Conservation (phyloP, 1,140 invertebrate species). For the Pissodes strobi region DNA sequence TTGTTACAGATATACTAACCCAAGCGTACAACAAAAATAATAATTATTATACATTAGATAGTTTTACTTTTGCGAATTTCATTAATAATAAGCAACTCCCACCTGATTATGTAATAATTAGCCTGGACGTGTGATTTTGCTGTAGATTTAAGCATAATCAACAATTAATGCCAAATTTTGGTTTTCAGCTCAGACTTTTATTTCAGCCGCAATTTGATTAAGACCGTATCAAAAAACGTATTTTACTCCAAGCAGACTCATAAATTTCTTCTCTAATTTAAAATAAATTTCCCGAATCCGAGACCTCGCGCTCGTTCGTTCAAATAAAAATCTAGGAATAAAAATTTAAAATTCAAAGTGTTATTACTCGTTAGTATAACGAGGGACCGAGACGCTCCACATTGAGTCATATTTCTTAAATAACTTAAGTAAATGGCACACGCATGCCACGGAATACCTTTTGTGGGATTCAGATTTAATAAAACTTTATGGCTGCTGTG, state of each 20-base stretch:
- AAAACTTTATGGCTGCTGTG: conserved; percentile 28
- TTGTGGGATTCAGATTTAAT: conserved; percentile 22
- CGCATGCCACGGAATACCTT: conserved; percentile 23
- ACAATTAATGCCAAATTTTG: too few species aligned
- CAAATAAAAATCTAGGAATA: conserved; percentile 26
- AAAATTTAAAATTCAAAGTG: conserved; percentile 32
- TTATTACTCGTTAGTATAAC: conserved; percentile 29
- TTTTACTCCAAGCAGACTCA: background rate
- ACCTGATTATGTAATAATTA: too few species aligned
- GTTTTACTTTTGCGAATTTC: too few species aligned
- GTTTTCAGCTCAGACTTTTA: too few species aligned
- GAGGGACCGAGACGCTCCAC: conserved; percentile 10
- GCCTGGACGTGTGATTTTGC: too few species aligned
- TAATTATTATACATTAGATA: too few species aligned
- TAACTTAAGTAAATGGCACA: conserved; percentile 34
- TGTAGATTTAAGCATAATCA: too few species aligned
- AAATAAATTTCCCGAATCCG: conserved; percentile 17
- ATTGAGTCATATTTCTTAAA: conserved; percentile 30
- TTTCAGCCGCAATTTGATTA: too few species aligned
- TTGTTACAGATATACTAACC: too few species aligned
- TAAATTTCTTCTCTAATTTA: conserved; percentile 1
- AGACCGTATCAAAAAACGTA: too few species aligned
- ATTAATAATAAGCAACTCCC: too few species aligned
- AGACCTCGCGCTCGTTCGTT: background rate
- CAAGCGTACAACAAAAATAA: too few species aligned